phyloP scores from a whole-genome alignment of 2,888 invertebrate species.

The Parelbella ahira region DNA sequence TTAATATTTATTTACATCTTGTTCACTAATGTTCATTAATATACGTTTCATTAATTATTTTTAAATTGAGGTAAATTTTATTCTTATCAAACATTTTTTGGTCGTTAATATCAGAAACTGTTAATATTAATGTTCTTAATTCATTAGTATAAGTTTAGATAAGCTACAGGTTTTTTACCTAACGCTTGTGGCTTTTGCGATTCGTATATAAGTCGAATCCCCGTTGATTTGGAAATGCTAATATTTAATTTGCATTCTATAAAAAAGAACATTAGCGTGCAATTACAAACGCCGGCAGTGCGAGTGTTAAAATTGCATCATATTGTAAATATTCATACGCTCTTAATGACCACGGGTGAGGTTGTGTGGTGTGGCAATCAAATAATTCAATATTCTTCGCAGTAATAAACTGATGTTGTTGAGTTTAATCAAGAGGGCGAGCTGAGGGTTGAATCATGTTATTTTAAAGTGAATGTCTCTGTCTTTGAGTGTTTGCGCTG shows the following conservation, averaged over 20 bases:
- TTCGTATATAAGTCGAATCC: too few species aligned
- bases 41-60: too few species aligned
- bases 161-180: too few species aligned
- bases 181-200: too few species aligned
- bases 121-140: too few species aligned
- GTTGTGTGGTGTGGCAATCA: constrained; percentile 14
- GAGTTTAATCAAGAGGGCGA: constrained; percentile 31
- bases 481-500: constrained; percentile 72
- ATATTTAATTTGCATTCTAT: constrained; percentile 7
- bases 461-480: constrained; percentile 73
- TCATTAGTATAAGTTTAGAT: too few species aligned
- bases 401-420: constrained; percentile 10
- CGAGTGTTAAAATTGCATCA: constrained; percentile 11
- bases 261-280: constrained; percentile 2
- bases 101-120: too few species aligned
- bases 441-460: constrained; percentile 49
- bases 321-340: constrained; percentile 13
- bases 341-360: constrained; percentile 10
- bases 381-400: constrained; percentile 15
- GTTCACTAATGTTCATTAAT: too few species aligned
- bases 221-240: too few species aligned
- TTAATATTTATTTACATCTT: too few species aligned
- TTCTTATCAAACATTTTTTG: too few species aligned
- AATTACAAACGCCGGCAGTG: neutral
- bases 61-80: too few species aligned